phyloP scores from a whole-genome alignment of 35 echinoderm and acorn worm species.

The Anneissia japonica region DNA sequence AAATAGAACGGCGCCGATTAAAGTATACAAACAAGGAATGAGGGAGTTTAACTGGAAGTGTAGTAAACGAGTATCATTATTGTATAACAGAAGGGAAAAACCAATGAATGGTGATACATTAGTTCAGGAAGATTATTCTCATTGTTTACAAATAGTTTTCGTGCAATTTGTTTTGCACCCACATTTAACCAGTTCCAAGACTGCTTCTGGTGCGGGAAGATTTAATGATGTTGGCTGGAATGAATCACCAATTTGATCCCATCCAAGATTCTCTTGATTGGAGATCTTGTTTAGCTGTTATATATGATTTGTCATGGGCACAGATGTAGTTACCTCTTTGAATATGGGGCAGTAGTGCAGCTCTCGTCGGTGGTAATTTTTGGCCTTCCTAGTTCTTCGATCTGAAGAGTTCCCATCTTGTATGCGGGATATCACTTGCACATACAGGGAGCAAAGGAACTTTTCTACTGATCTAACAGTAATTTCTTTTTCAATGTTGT shows the following conservation, averaged over 20 bases:
- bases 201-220: not conserved
- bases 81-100: too few species aligned
- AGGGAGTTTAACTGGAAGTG: too few species aligned
- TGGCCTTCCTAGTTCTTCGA: slow-evolving; percentile 12
- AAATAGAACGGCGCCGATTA: too few species aligned
- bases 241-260: slow-evolving; percentile 13
- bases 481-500: too few species aligned
- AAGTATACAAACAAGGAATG: too few species aligned
- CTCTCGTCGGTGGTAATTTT: slow-evolving; percentile 17
- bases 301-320: slow-evolving; percentile 26
- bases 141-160: too few species aligned
- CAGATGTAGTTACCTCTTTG: not conserved
- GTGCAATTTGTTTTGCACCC: slow-evolving; percentile 10
- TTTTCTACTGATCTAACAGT: not conserved
- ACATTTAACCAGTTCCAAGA: slow-evolving; percentile 28
- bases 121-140: too few species aligned
- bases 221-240: slow-evolving; percentile 12
- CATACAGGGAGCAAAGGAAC: slow-evolving; percentile 9
- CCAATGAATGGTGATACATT: too few species aligned
- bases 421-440: slow-evolving; percentile 10
- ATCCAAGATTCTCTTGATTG: slow-evolving; percentile 22
- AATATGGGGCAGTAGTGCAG: slow-evolving; percentile 16
- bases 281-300: slow-evolving; percentile 2
- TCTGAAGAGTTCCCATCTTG: slow-evolving; percentile 17
- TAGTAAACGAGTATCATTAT: too few species aligned